Evolutionary conservation across 2,113 vertebrate genomes (phyloP), one percentile per base, ranked within the genome.

Genomic region (Opisthocomus hoazin): DNA sequence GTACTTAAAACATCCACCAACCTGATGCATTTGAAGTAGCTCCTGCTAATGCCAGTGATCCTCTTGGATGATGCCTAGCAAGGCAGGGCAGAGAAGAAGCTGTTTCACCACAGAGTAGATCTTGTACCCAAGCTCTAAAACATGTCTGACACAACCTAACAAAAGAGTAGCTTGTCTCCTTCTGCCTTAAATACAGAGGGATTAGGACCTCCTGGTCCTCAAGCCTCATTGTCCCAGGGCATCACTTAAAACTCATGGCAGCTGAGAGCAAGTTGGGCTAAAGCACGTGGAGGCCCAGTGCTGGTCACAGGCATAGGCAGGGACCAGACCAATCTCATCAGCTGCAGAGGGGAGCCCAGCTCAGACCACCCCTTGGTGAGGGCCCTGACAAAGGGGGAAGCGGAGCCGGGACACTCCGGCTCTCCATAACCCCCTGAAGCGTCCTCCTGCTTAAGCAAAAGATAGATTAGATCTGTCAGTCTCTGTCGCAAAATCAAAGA

Each of bases 161-260:
- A 53, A 14, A 50, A n/a, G 1, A 5, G 0, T 0, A 0, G 1
- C 0, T 16, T 12, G 0, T 24, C 27, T 71, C 64, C 45, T 76
- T 60, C 66, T 65, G 13, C 70, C 53, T 75, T 71, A 89, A 82
- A 84, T 71, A 46, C 36, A 45, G 24, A 32, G 8, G 20, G 15
- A 32, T 51, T 13, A 27, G 16, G 22, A 13, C 27, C 15, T 4
- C 45, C 37, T 57, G 15, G 57, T 74, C 45, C 20, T 79, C 56
- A 46, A 56, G 18, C 12, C 68, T 64, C 7, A 36, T 32, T 57
- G 34, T n/a, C 61, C 21, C 9, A 5, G 23, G 22, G 9, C n/a
- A 51, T 19, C 36, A 56, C 20, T 60, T 29, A 60, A 68, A 68
- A 60, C 2, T 50, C 12, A 10, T 17, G 3, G 4, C 50, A 84